Percentiles rank a stretch among this genome's conserved stretches.
phyloP scores from a whole-genome alignment of 2,113 vertebrate genomes.

The Nestor notabilis region DNA sequence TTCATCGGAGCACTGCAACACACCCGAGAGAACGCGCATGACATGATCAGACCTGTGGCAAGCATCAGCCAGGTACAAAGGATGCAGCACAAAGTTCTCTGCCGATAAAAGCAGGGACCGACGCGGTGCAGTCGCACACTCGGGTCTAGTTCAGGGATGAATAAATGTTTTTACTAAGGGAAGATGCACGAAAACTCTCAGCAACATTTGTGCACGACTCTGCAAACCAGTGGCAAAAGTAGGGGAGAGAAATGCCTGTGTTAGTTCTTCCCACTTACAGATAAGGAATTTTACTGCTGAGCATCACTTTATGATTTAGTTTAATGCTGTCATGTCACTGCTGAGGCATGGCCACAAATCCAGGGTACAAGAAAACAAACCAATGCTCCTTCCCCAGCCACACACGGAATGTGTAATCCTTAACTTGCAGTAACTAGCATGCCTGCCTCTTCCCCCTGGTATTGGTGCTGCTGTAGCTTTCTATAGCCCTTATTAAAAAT shows the following conservation, averaged over 20 bases:
- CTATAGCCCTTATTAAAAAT: conserved; percentile 66
- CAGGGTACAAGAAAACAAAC: neutral
- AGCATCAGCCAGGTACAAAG: conserved; percentile 77
- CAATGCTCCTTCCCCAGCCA: neutral
- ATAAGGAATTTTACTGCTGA: neutral
- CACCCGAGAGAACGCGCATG: conserved; percentile 71
- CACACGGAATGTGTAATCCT: conserved; percentile 14
- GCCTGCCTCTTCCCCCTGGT: neutral
- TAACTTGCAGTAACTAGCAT: neutral
- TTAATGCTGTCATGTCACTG: neutral
- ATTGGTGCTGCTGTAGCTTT: conserved; percentile 20
- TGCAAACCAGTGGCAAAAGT: neutral
- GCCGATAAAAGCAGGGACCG: fast-evolving
- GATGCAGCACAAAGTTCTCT: fast-evolving
- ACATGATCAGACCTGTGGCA: conserved; percentile 72
- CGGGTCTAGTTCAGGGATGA: neutral
- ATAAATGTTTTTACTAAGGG: neutral
- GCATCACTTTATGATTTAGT: neutral
- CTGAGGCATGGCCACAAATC: neutral
- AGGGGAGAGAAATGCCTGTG: neutral
- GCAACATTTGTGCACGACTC: neutral
- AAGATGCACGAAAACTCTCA: neutral
- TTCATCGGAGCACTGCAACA: conserved; percentile 77
- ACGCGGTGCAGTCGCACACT: fast-evolving
- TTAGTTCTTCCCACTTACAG: neutral